phyloP scores from a whole-genome alignment of 2,113 vertebrate species.

The Charadrius vociferus region DNA sequence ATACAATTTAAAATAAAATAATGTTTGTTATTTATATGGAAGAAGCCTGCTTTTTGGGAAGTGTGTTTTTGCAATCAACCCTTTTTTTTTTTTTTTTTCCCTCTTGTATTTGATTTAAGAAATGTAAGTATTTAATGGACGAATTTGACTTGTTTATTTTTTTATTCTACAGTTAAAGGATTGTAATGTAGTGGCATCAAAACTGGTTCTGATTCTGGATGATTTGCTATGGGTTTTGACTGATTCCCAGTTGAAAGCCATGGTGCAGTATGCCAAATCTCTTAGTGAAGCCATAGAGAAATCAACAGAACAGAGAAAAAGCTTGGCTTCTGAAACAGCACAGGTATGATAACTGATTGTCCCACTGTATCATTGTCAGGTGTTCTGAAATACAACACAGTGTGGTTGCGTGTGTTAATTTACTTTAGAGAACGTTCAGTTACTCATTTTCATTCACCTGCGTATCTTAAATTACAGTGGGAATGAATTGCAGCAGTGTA shows the following conservation, averaged over 20 bases:
- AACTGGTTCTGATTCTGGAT: conserved; percentile 93
- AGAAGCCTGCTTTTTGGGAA: background rate
- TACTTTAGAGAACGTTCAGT: background rate
- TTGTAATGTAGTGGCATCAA: conserved; percentile 96
- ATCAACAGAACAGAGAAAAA: conserved; percentile 95
- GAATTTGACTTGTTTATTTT: background rate
- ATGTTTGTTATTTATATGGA: background rate
- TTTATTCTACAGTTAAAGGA: conserved; percentile 86
- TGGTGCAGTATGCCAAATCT: conserved; percentile 98
- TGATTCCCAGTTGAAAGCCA: conserved; percentile 97
- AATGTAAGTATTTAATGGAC: background rate
- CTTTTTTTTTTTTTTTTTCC: background rate
- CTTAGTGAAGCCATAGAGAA: conserved; percentile 98
- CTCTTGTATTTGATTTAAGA: background rate
- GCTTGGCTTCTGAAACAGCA: conserved; percentile 88
- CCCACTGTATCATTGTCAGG: background rate
- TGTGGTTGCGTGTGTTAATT: background rate
- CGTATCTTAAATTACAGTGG: background rate
- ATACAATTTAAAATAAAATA: background rate
- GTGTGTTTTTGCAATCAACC: background rate
- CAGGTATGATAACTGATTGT: conserved; percentile 73
- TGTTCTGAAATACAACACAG: background rate
- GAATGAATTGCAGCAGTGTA: background rate
- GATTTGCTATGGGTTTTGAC: conserved; percentile 98
- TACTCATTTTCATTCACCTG: background rate